phyloP scores from a whole-genome alignment of 1,140 invertebrate genomes.

The Pogonognathellus flavescens region DNA sequence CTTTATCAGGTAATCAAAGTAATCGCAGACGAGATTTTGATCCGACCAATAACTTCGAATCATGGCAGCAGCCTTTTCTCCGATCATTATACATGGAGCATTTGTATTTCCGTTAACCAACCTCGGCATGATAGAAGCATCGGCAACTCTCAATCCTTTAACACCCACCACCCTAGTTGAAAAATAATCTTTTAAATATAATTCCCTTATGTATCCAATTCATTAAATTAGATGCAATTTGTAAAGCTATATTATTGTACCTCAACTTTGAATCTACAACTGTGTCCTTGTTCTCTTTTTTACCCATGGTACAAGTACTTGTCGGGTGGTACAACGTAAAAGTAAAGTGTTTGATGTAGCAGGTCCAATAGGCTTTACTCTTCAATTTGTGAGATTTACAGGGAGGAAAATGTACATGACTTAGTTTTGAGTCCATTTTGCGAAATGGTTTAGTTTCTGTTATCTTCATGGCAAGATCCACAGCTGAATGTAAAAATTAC shows the following conservation, averaged over 20 bases:
- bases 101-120: conserved; percentile 74
- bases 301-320: conserved; percentile 60
- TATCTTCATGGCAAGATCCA: conserved; percentile 29
- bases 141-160: conserved; percentile 69
- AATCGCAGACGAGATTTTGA: conserved; percentile 49
- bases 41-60: conserved; percentile 79
- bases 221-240: too few relatives aligned
- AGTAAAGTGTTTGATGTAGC: conserved; percentile 85
- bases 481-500: not conserved
- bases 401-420: conserved; percentile 74
- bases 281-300: not conserved
- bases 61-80: conserved; percentile 84
- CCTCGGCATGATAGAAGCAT: conserved; percentile 71
- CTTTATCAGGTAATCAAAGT: not conserved
- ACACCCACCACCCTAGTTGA: conserved; percentile 68
- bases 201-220: too few relatives aligned
- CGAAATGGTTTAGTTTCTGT: conserved; percentile 52
- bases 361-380: conserved; percentile 86
- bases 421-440: conserved; percentile 34
- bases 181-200: too few relatives aligned
- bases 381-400: conserved; percentile 81
- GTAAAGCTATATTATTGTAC: not conserved
- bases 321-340: conserved; percentile 75
- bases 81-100: conserved; percentile 80
- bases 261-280: conserved; percentile 74